phyloP scores from a whole-genome alignment of 2,113 vertebrate species.

The Athene noctua region DNA sequence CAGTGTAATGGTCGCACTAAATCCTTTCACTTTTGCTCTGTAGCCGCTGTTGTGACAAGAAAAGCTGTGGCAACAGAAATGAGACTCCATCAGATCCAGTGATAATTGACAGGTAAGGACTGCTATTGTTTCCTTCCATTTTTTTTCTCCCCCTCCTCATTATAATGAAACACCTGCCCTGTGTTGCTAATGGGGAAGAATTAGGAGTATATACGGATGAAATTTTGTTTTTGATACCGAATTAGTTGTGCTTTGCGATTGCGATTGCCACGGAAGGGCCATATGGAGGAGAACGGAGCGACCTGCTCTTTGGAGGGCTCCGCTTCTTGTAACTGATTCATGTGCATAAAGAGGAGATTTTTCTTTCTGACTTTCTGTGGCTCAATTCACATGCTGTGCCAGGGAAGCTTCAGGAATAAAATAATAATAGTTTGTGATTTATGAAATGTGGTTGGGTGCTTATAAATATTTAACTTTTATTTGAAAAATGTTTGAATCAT shows the following conservation, averaged over 20 bases:
- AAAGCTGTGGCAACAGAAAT: slow-evolving; percentile 99
- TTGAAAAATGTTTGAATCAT: slow-evolving; percentile 87
- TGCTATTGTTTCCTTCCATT: slow-evolving; percentile 74
- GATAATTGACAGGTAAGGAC: slow-evolving; percentile 99
- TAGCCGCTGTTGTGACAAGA: slow-evolving; percentile 99
- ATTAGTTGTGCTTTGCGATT: slow-evolving; percentile 52
- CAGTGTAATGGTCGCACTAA: slow-evolving; percentile 79
- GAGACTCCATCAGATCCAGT: slow-evolving; percentile 99
- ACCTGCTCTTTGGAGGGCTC: slow-evolving; percentile 67
- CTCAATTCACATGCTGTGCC: slow-evolving; percentile 73
- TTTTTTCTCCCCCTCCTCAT: slow-evolving; percentile 41
- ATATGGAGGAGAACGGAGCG: slow-evolving; percentile 62
- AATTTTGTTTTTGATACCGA: slow-evolving; percentile 69
- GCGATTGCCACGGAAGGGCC: slow-evolving; percentile 62
- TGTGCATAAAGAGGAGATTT: slow-evolving; percentile 71
- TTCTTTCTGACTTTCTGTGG: slow-evolving; percentile 73
- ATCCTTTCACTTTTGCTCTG: slow-evolving; percentile 77
- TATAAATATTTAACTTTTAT: slow-evolving; percentile 88
- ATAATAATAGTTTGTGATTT: slow-evolving; percentile 86
- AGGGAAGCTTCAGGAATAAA: slow-evolving; percentile 81
- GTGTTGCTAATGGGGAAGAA: slow-evolving; percentile 70
- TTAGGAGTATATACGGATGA: slow-evolving; percentile 58
- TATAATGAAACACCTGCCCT: slow-evolving; percentile 78
- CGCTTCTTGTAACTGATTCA: slow-evolving; percentile 72
- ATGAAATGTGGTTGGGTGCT: slow-evolving; percentile 83